phyloP scores from a whole-genome alignment of 1,140 invertebrate genomes.

The Neodiprion lecontei region DNA sequence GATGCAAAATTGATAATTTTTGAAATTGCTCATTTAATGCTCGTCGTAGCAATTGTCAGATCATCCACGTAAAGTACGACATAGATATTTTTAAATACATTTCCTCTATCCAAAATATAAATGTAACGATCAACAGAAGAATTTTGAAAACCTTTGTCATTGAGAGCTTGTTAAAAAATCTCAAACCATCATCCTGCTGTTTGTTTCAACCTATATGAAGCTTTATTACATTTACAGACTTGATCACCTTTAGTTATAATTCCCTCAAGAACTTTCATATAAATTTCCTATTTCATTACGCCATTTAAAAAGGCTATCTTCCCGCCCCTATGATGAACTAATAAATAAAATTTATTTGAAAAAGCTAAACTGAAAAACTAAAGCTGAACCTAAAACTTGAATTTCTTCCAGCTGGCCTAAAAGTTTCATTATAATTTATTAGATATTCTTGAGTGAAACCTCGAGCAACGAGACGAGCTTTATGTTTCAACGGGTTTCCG shows the following conservation, averaged over 20 bases:
- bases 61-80: slow-evolving; percentile 31
- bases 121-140: slow-evolving; percentile 24
- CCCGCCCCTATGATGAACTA: slow-evolving; percentile 48
- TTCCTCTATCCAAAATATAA: slow-evolving; percentile 24
- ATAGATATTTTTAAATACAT: slow-evolving; percentile 32
- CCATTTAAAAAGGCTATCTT: slow-evolving; percentile 50
- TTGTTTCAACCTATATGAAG: slow-evolving; percentile 44
- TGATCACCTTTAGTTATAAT: slow-evolving; percentile 18
- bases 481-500: slow-evolving; percentile 47
- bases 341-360: slow-evolving; percentile 53
- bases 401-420: slow-evolving; percentile 26
- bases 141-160: slow-evolving; percentile 25
- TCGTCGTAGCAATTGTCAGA: slow-evolving; percentile 21
- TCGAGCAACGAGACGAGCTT: slow-evolving; percentile 54
- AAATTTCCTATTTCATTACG: slow-evolving; percentile 43
- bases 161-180: neutral
- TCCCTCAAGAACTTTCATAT: slow-evolving; percentile 42
- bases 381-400: slow-evolving; percentile 40
- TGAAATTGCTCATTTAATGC: slow-evolving; percentile 28
- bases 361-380: slow-evolving; percentile 36
- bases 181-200: too few relatives aligned
- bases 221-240: slow-evolving; percentile 36
- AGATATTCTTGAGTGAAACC: slow-evolving; percentile 52
- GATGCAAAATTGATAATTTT: slow-evolving; percentile 20
- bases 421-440: slow-evolving; percentile 46